Conservation (phyloP, 2,113 vertebrate genomes). For the Pygoscelis antarcticus region DNA sequence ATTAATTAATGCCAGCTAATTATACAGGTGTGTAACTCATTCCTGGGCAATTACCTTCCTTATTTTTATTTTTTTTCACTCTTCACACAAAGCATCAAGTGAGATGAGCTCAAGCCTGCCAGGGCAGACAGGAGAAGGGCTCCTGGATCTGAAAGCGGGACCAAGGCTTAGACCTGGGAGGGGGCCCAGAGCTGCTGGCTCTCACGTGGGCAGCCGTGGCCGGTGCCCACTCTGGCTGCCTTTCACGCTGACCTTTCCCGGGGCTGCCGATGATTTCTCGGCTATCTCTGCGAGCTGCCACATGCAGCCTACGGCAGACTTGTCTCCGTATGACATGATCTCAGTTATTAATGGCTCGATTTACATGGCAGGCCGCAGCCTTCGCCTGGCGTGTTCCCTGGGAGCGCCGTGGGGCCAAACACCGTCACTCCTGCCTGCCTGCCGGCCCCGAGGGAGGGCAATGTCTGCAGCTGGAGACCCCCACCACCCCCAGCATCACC, state of each 20-base stretch:
- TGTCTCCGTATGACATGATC: neutral
- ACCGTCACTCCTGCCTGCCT: neutral
- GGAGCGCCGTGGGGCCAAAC: fast-evolving
- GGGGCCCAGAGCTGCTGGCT: neutral
- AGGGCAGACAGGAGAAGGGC: neutral
- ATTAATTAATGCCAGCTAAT: neutral
- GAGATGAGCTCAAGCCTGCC: neutral
- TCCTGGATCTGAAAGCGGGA: neutral
- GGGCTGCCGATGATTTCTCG: neutral
- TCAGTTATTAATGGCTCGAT: neutral
- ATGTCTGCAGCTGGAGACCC: neutral
- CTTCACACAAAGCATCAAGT: neutral
- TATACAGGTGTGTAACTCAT: neutral
- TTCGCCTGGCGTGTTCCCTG: neutral
- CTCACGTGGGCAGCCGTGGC: fast-evolving
- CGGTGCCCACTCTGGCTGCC: neutral
- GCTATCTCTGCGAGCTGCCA: fast-evolving
- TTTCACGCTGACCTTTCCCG: neutral
- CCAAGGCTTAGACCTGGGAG: neutral
- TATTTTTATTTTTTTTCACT: neutral
- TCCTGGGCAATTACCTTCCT: neutral
- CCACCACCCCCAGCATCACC: neutral
- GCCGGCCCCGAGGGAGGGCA: fast-evolving
- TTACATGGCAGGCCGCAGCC: neutral
- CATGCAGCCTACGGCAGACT: neutral